These are phyloP conservation scores for Stomatorhinus walkeri DNA, from an alignment of 2,797 vertebrate genomes.

Conservation along the genomic window DNA sequence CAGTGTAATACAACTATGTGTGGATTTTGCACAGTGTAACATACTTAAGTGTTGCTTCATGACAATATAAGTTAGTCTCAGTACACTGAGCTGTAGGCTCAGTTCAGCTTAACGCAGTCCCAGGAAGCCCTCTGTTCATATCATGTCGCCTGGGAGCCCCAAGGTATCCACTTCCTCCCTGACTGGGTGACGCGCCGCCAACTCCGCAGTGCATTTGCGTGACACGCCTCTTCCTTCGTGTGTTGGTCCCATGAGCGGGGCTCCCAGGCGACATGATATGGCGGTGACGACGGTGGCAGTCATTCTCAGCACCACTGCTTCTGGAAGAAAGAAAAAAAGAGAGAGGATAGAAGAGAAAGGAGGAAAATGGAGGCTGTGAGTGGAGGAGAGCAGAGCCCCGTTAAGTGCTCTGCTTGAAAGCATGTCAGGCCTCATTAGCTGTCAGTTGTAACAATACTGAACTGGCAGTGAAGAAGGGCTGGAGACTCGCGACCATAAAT, in stretches of 20 bases:
- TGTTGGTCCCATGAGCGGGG: neutral
- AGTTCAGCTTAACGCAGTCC: neutral
- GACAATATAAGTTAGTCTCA: neutral
- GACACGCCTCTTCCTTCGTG: neutral
- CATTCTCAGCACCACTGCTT: neutral
- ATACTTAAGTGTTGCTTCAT: neutral
- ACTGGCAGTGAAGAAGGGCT: constrained; percentile 95
- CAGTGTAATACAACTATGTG: neutral
- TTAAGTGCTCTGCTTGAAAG: constrained; percentile 61
- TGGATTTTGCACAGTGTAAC: neutral
- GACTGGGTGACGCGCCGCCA: neutral
- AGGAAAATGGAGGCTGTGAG: constrained; percentile 50
- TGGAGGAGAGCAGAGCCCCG: constrained; percentile 61
- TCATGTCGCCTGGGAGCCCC: neutral
- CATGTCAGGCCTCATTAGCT: constrained; percentile 91
- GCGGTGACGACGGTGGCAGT: neutral
- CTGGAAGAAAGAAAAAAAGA: neutral
- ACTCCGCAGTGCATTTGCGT: neutral
- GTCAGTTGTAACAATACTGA: constrained; percentile 96
- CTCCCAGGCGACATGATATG: too few species aligned
- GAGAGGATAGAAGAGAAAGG: constrained; percentile 16
- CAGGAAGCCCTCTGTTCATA: neutral
- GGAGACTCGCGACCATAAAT: constrained; percentile 78
- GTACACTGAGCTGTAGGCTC: neutral
- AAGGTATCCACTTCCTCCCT: neutral